Conservation (phyloP, 2,113 vertebrate species). For the Corythornis vintsioides region DNA sequence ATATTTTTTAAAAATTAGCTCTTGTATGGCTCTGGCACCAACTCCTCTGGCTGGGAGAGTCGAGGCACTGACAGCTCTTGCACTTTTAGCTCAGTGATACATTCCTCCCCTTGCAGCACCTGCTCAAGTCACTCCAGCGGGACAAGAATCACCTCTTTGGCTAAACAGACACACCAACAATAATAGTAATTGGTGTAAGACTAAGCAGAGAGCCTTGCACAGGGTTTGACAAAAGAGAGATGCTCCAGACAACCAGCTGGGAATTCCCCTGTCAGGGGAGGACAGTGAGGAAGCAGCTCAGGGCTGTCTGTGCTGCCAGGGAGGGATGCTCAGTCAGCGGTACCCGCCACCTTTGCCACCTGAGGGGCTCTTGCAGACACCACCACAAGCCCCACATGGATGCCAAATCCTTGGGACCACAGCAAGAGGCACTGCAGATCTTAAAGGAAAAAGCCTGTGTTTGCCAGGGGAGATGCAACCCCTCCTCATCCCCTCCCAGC, state of each 20-base stretch:
- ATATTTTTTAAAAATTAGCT: not conserved
- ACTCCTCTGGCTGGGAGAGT: not conserved
- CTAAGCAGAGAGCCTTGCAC: not conserved
- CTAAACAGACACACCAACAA: not conserved
- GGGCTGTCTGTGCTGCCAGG: not conserved
- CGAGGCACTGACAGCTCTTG: not conserved
- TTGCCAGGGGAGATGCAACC: not conserved
- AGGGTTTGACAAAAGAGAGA: not conserved
- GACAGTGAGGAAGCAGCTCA: not conserved
- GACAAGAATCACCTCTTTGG: not conserved
- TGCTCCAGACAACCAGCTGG: not conserved
- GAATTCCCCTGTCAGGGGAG: not conserved
- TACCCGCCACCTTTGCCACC: rapidly evolving
- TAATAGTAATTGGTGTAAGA: not conserved
- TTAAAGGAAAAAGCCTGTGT: not conserved
- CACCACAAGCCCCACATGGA: not conserved
- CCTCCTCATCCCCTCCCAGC: no score
- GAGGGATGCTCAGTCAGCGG: not conserved
- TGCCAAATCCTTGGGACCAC: not conserved
- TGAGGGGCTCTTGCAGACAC: not conserved
- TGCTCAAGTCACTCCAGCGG: not conserved
- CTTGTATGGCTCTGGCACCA: not conserved
- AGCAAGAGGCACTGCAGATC: rapidly evolving
- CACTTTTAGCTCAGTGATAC: not conserved
- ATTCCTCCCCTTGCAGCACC: not conserved